phyloP scores from a whole-genome alignment of 2,888 invertebrate genomes.

The Cyrtodaria siliqua region DNA sequence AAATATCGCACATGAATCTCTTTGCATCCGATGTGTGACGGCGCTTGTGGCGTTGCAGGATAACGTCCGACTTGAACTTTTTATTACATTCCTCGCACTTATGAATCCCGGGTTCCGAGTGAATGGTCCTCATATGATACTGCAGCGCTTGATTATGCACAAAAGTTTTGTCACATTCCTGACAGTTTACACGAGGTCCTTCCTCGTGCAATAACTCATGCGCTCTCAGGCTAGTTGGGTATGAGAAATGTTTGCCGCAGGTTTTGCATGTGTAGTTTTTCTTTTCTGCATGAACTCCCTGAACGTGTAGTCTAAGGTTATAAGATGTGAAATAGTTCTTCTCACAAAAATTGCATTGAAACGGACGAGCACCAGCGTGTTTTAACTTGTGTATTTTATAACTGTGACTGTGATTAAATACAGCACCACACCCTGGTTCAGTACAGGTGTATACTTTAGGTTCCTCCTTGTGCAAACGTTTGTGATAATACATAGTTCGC shows the following conservation, averaged over 20 bases:
- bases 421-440: slow-evolving; percentile 73
- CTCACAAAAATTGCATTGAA: slow-evolving; percentile 76
- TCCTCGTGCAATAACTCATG: slow-evolving; percentile 79
- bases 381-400: slow-evolving; percentile 78
- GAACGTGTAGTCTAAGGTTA: slow-evolving; percentile 80
- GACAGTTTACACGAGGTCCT: slow-evolving; percentile 73
- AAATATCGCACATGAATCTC: slow-evolving; percentile 79
- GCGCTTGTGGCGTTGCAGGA: slow-evolving; percentile 73
- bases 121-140: slow-evolving; percentile 72
- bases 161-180: slow-evolving; percentile 78
- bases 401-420: slow-evolving; percentile 81
- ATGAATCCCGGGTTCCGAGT: slow-evolving; percentile 63
- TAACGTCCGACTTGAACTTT: slow-evolving; percentile 77
- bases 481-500: slow-evolving; percentile 61
- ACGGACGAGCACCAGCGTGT: slow-evolving; percentile 79
- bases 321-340: slow-evolving; percentile 81
- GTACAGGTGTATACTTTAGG: slow-evolving; percentile 78
- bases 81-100: slow-evolving; percentile 79
- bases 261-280: slow-evolving; percentile 72
- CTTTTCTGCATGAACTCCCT: slow-evolving; percentile 74
- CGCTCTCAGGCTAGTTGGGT: slow-evolving; percentile 78
- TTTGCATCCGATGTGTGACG: slow-evolving; percentile 73
- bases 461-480: slow-evolving; percentile 69
- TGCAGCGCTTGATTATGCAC: slow-evolving; percentile 72
- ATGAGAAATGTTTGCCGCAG: slow-evolving; percentile 81